A percentile compares a stretch with the other conserved stretches of the same genome.
phyloP scores from a whole-genome alignment of 2,888 invertebrate genomes.

The Pharmacophagus antenor region DNA sequence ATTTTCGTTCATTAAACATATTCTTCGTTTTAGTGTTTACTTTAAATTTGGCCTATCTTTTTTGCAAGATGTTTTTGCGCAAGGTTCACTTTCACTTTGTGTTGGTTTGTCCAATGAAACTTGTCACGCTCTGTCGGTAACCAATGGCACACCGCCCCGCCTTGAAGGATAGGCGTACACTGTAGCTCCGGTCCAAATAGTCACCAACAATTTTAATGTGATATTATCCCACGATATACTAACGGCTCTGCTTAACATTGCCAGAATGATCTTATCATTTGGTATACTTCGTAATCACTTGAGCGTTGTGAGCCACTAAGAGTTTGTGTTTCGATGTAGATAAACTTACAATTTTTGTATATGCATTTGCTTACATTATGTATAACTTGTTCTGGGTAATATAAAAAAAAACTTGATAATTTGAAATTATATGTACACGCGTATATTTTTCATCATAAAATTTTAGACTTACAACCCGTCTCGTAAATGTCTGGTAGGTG shows the following conservation, averaged over 20 bases:
- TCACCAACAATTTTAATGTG: constrained; percentile 45
- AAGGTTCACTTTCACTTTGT: constrained; percentile 74
- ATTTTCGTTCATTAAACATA: neutral
- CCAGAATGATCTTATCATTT: constrained; percentile 29
- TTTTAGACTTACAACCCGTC: too few relatives aligned
- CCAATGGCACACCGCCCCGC: constrained; percentile 76
- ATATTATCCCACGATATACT: constrained; percentile 37
- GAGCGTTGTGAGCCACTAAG: neutral
- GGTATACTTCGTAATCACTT: constrained; percentile 20
- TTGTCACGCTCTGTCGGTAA: constrained; percentile 73
- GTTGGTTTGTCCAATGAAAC: constrained; percentile 73
- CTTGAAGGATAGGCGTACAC: constrained; percentile 69
- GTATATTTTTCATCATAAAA: too few relatives aligned
- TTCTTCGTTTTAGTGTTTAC: neutral
- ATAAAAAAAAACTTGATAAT: too few relatives aligned
- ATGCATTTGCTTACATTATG: too few relatives aligned
- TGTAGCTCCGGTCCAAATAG: constrained; percentile 54
- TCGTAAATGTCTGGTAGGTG: too few relatives aligned
- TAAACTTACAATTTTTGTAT: too few relatives aligned
- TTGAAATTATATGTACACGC: too few relatives aligned
- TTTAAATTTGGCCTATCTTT: constrained; percentile 26
- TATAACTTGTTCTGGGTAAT: too few relatives aligned
- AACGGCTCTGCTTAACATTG: constrained; percentile 34
- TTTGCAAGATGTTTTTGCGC: constrained; percentile 52
- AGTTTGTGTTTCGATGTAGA: constrained; percentile 9